These are phyloP conservation scores for Leucophora obtusa DNA, from an alignment of 2,888 invertebrate genomes.

Conservation along the genomic window DNA sequence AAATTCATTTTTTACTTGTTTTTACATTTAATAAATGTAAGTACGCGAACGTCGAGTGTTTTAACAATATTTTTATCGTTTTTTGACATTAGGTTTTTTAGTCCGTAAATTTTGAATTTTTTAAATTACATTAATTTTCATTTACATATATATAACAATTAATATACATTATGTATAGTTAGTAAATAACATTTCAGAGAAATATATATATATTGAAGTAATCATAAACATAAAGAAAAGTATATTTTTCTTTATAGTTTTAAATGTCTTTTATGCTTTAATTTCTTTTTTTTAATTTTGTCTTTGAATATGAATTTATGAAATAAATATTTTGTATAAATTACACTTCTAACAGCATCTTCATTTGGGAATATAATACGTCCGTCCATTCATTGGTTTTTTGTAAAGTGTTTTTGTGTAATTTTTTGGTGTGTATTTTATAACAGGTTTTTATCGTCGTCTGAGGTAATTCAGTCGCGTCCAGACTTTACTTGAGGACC, in stretches of 20 bases:
- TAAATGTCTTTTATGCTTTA: background rate
- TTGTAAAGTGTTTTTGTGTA: too few relatives aligned
- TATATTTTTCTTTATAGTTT: background rate
- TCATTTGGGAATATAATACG: too few relatives aligned
- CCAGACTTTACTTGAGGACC: too few relatives aligned
- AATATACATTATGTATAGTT: background rate
- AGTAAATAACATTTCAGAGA: background rate
- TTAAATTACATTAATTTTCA: background rate
- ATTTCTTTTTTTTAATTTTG: background rate
- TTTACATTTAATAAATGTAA: background rate
- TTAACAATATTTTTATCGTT: background rate
- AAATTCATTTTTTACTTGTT: background rate
- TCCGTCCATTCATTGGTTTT: too few relatives aligned
- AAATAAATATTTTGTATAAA: background rate
- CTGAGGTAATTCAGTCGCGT: too few relatives aligned
- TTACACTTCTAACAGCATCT: background rate
- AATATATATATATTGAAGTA: background rate
- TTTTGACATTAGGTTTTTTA: background rate
- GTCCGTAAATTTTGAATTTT: background rate
- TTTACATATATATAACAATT: background rate
- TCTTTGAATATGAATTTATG: slow-evolving; percentile 5
- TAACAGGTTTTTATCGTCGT: too few relatives aligned
- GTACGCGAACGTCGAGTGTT: background rate
- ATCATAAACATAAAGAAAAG: background rate
- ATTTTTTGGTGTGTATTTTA: too few relatives aligned